Base-by-base conservation (phyloP, 2,797 vertebrate species). In the Eulemur coronatus region DNA sequence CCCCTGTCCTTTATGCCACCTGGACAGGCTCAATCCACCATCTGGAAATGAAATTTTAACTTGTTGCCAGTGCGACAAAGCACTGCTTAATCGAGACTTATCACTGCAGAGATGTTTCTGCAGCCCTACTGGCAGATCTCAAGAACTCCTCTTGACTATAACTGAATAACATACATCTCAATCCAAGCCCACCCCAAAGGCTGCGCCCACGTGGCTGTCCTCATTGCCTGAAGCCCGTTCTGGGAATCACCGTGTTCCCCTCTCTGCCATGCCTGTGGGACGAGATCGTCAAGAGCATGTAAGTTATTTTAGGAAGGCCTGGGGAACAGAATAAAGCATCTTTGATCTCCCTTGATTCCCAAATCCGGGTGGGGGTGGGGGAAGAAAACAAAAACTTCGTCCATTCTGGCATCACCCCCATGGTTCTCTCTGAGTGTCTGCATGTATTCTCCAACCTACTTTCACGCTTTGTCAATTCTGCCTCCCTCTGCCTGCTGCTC, bases 301-400 rank as follows among this genome's bases (percentile, higher is more conserved):
- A 2, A 0, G 55, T 89, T 97, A 96, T 86, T 96, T 96, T 73
- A 52, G 73, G 93, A 85, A 97, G 78, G 80, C 55, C 38, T 15
- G 20, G 57, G 63, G 73, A 84, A 78, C 15, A 26, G 76, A 92
- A 82, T 50, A 50, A 55, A 97, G 84, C 52, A 41, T n/a, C 0
- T 1, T 17, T 50, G 5, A 46, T 50, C n/a, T 91, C 80, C 55
- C 67, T 63, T 22, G 75, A 55, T 92, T 82, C 38, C 78, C 52
- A 81, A 28, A 43, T 41, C 0, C 1, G 82, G 75, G 35, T 41
- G 28, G 35, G 38, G 38, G 3, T 15, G 18, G 41, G 48, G 28
- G n/a, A 73, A 88, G 73, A 72, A 89, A 75, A 89, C 52, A 84
- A 52, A 65, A 61, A 63, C 2, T 0, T 33, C 5, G 1, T 84